phyloP scores from a whole-genome alignment of 2,113 vertebrate genomes.

The Phoenicopterus ruber region DNA sequence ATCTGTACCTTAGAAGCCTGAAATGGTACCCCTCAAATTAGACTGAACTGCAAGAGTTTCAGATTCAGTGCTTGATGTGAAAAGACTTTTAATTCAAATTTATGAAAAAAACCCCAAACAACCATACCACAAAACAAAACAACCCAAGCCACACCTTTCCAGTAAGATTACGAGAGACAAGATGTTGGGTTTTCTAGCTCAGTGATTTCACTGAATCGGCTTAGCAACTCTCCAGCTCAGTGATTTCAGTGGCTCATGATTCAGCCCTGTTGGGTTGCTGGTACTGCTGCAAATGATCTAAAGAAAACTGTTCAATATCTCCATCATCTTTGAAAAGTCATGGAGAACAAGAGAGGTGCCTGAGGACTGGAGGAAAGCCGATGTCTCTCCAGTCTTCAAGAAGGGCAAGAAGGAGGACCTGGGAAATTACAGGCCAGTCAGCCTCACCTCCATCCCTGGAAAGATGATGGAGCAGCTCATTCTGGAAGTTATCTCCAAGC shows the following conservation, averaged over 20 bases:
- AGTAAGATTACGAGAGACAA: neutral
- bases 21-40: neutral
- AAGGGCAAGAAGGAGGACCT: no score
- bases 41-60: neutral
- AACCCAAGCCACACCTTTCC: neutral
- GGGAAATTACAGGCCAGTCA: no score
- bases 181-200: neutral
- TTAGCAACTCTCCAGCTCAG: neutral
- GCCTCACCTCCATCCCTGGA: no score
- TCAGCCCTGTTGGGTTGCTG: neutral
- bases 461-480: no score
- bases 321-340: no score
- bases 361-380: no score
- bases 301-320: no score
- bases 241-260: neutral
- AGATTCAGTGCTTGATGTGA: neutral
- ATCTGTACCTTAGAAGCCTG: neutral
- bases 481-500: no score
- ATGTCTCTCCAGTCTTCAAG: no score
- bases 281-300: neutral
- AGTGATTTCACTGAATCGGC: neutral
- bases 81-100: neutral
- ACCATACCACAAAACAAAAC: neutral
- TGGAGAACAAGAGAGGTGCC: no score
- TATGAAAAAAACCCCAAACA: neutral